Evolutionary conservation across 2,113 vertebrate species (phyloP).

Genomic region (Nematolebias whitei): DNA sequence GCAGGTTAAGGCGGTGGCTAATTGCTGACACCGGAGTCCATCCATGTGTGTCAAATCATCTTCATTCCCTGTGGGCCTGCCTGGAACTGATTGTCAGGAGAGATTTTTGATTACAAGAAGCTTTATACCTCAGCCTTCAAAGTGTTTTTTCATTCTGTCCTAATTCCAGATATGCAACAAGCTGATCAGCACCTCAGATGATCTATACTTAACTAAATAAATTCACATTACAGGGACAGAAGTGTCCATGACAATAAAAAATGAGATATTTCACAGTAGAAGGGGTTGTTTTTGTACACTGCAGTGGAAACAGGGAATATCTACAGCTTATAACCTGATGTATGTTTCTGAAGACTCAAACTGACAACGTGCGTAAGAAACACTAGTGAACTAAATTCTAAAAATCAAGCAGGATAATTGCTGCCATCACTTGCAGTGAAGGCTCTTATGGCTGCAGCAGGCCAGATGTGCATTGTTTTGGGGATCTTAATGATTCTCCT

Average conservation of each 20-base stretch:
- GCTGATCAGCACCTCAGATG: conserved; percentile 6
- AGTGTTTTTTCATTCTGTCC: neutral
- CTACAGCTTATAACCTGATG: conserved; percentile 50
- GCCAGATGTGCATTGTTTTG: too few relatives aligned
- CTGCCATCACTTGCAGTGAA: neutral
- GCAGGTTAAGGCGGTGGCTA: conserved; percentile 27
- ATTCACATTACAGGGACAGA: conserved; percentile 27
- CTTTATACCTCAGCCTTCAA: neutral
- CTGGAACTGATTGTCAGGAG: conserved; percentile 5
- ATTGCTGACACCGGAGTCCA: conserved; percentile 20
- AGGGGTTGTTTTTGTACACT: conserved; percentile 57
- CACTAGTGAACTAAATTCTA: conserved; percentile 1
- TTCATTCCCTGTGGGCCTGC: neutral
- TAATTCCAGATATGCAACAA: conserved; percentile 5
- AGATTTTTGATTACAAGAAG: neutral
- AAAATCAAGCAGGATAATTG: conserved; percentile 26
- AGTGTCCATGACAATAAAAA: conserved; percentile 35
- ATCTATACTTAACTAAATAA: conserved; percentile 44
- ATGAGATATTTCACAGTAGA: conserved; percentile 41
- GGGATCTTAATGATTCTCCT: neutral
- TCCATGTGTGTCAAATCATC: conserved; percentile 22
- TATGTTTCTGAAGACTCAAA: conserved; percentile 51
- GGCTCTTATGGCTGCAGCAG: neutral
- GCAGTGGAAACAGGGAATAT: conserved; percentile 42
- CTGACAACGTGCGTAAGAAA: conserved; percentile 30